These are phyloP conservation scores for Orchesella cincta DNA, from an alignment of 1,140 invertebrate genomes.

Conservation along the genomic window DNA sequence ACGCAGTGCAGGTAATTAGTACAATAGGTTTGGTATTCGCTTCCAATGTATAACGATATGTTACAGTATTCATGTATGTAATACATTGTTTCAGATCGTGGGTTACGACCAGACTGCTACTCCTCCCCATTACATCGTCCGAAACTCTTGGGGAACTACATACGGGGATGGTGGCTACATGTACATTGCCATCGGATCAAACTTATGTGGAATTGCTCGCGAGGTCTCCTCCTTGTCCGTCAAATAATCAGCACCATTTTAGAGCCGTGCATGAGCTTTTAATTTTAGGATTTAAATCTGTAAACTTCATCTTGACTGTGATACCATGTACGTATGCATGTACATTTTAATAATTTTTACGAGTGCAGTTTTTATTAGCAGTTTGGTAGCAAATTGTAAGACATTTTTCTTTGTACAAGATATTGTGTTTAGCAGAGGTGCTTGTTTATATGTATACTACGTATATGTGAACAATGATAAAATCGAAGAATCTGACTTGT, in stretches of 20 bases:
- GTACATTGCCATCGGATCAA: constrained; percentile 73
- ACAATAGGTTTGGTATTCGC: not conserved
- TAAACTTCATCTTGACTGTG: not conserved
- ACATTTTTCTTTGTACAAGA: too few relatives aligned
- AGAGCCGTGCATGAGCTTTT: not conserved
- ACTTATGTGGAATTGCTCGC: constrained; percentile 70
- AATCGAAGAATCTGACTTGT: too few relatives aligned
- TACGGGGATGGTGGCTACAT: constrained; percentile 79
- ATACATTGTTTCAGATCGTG: constrained; percentile 64
- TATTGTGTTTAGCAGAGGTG: too few relatives aligned
- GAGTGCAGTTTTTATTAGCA: too few relatives aligned
- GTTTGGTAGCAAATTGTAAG: too few relatives aligned
- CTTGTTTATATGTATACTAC: too few relatives aligned
- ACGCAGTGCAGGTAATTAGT: constrained; percentile 66
- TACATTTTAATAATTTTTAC: not conserved
- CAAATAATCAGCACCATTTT: not conserved
- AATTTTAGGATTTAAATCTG: not conserved
- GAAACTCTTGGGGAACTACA: constrained; percentile 79
- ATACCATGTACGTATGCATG: not conserved
- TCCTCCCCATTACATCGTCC: constrained; percentile 79
- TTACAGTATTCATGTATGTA: not conserved
- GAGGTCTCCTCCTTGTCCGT: constrained; percentile 43
- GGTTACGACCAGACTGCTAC: constrained; percentile 74
- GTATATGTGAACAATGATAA: too few relatives aligned
- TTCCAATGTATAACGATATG: not conserved